Evolutionary conservation across 2,797 vertebrate species (phyloP).

Genomic region (Pitangus sulphuratus): DNA sequence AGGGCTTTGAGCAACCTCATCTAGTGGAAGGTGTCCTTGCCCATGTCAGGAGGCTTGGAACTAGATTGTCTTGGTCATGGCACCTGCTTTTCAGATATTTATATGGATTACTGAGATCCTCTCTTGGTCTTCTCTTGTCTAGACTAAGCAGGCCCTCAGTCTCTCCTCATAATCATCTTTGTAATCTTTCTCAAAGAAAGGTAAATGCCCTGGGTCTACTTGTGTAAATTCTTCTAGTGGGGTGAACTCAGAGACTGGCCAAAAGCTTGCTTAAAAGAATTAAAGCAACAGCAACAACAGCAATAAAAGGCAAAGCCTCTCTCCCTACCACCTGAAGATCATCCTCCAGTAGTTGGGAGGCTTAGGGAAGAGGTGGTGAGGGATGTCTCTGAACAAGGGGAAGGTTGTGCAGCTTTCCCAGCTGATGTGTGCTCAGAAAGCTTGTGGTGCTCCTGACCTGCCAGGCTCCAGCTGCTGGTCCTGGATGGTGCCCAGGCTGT

Average conservation of each 20-base stretch:
- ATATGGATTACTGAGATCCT: not conserved
- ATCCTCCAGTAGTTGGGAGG: not conserved
- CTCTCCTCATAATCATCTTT: not conserved
- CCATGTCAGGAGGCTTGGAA: too few species aligned
- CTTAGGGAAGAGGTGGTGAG: not conserved
- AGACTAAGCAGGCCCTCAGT: not conserved
- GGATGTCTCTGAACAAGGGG: fast-evolving
- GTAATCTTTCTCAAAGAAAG: not conserved
- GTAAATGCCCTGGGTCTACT: not conserved
- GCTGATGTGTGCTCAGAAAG: fast-evolving
- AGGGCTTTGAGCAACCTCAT: not conserved
- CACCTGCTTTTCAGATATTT: not conserved
- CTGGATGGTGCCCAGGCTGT: not conserved
- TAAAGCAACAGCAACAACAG: not conserved
- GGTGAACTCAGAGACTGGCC: not conserved
- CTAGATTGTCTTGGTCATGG: not conserved
- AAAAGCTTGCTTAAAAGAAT: not conserved
- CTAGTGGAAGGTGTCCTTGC: not conserved
- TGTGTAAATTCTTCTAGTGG: not conserved
- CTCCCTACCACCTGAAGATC: not conserved
- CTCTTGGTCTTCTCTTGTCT: not conserved
- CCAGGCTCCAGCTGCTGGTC: not conserved
- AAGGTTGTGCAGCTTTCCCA: not conserved
- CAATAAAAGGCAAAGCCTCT: not conserved
- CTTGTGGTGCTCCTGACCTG: not conserved